phyloP scores from a whole-genome alignment of 2,797 vertebrate genomes.

The Sarcoramphus papa region DNA sequence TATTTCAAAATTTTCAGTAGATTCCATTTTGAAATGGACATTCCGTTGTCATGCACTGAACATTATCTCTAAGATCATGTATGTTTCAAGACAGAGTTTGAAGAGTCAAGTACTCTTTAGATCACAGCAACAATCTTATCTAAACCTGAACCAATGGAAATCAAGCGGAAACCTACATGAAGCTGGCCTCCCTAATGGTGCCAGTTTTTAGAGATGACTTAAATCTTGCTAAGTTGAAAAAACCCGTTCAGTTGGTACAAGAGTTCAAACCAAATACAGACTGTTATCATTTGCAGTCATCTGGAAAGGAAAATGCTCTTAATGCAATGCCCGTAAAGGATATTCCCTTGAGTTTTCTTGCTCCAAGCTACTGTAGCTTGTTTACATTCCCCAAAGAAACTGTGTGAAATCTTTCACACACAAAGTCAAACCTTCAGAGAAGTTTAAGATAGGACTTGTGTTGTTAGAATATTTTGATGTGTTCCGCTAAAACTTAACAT shows the following conservation, averaged over 20 bases:
- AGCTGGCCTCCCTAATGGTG: background rate
- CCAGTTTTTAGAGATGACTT: background rate
- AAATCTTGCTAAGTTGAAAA: constrained; percentile 7
- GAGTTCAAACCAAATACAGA: constrained; percentile 41
- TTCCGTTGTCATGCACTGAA: background rate
- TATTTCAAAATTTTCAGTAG: background rate
- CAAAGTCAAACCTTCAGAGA: background rate
- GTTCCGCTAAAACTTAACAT: background rate
- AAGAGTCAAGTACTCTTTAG: background rate
- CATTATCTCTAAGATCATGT: background rate
- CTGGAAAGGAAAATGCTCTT: constrained; percentile 50
- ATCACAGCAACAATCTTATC: background rate
- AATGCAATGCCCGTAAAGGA: background rate
- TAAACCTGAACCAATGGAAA: background rate
- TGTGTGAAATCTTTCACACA: background rate
- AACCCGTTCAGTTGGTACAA: background rate
- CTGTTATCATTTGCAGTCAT: constrained; percentile 49
- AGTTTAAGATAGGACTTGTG: background rate
- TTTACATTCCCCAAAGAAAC: constrained; percentile 40
- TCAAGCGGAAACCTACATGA: background rate
- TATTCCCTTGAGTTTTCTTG: constrained; percentile 28
- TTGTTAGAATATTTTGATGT: background rate
- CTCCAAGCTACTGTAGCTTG: background rate
- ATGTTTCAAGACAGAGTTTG: background rate
- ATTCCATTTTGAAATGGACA: background rate